These are phyloP conservation scores for Odocoileus virginianus DNA, from an alignment of 2,113 vertebrate genomes.

Conservation along the genomic window DNA sequence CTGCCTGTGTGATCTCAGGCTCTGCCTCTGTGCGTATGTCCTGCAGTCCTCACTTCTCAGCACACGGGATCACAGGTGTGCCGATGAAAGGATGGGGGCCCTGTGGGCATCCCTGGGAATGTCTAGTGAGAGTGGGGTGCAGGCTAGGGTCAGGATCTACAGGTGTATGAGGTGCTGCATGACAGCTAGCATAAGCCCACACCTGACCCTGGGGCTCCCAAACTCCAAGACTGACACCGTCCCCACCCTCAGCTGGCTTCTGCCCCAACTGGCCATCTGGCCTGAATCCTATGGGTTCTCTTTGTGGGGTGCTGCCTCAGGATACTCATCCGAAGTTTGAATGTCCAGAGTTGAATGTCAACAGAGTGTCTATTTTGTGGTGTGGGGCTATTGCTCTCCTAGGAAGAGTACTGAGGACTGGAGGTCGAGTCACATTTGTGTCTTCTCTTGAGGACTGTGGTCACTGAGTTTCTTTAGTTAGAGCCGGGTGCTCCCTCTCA, in stretches of 20 bases:
- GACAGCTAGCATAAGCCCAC: neutral
- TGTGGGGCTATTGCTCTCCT: neutral
- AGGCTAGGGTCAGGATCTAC: neutral
- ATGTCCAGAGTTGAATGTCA: neutral
- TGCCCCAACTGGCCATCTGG: neutral
- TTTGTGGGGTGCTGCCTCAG: rapidly evolving
- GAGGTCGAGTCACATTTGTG: neutral
- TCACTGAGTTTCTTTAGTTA: neutral
- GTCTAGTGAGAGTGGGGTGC: neutral
- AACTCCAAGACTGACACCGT: neutral
- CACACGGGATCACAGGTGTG: neutral
- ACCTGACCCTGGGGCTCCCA: neutral
- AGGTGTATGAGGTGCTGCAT: neutral
- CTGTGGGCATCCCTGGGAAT: neutral
- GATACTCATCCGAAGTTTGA: neutral
- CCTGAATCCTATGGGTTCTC: neutral
- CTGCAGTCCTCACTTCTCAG: neutral
- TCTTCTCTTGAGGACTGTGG: neutral
- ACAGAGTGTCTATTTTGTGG: neutral
- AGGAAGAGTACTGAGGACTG: neutral
- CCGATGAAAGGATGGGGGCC: neutral
- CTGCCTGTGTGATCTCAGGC: too few relatives aligned
- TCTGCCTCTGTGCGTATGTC: neutral
- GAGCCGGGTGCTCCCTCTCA: neutral
- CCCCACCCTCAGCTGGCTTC: neutral